Evolutionary conservation across 2,888 invertebrate species (phyloP).

Genomic region (Synergus gifuensis): DNA sequence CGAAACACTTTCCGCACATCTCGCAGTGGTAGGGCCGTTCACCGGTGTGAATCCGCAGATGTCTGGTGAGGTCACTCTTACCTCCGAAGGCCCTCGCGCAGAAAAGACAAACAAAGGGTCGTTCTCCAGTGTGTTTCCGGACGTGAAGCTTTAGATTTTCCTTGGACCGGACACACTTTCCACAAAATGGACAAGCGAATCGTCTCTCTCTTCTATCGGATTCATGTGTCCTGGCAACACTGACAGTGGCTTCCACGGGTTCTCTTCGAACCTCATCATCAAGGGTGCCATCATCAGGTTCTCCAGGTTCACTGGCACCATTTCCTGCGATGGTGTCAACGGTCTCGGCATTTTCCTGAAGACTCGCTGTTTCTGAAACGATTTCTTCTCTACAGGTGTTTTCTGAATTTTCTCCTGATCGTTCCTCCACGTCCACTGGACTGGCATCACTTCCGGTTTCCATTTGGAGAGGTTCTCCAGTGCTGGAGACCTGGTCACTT

Average conservation of each 20-base stretch:
- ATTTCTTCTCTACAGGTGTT: conserved; percentile 74
- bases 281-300: conserved; percentile 72
- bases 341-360: conserved; percentile 60
- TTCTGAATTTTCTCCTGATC: conserved; percentile 58
- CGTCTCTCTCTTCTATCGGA: conserved; percentile 78
- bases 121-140: conserved; percentile 91
- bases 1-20: conserved; percentile 95
- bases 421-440: conserved; percentile 78
- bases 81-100: conserved; percentile 94
- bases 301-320: conserved; percentile 78
- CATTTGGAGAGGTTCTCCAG: conserved; percentile 83
- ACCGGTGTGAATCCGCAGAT: conserved; percentile 92
- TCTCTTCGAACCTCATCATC: conserved; percentile 67
- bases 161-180: conserved; percentile 92
- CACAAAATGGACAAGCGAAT: conserved; percentile 93
- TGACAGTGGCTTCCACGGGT: conserved; percentile 79
- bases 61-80: conserved; percentile 92
- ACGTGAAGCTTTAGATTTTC: conserved; percentile 93
- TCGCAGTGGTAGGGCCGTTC: conserved; percentile 95
- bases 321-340: conserved; percentile 70
- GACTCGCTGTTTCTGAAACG: conserved; percentile 66
- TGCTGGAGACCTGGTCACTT: conserved; percentile 86
- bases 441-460: conserved; percentile 80
- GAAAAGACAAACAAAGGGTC: conserved; percentile 94
- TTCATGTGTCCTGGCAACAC: conserved; percentile 81